Evolutionary conservation across 2,888 invertebrate genomes (phyloP).

Genomic region (Orgyia antiqua): DNA sequence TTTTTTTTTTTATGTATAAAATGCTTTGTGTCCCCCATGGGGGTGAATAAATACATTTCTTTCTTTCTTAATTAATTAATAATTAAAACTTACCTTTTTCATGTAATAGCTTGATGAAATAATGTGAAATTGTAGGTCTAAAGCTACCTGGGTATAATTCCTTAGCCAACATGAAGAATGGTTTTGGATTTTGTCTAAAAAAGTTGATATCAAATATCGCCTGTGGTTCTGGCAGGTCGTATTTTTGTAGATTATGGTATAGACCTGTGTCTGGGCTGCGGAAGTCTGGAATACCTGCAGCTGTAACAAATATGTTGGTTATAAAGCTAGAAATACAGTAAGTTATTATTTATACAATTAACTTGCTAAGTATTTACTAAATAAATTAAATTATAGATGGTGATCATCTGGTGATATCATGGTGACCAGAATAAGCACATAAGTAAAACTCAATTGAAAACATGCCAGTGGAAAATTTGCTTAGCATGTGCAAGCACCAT

Average conservation of each 20-base stretch:
- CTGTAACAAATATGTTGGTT: constrained; percentile 74
- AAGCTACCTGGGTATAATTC: constrained; percentile 92
- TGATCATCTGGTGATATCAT: too few species aligned
- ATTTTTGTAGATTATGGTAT: constrained; percentile 94
- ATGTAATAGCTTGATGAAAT: constrained; percentile 90
- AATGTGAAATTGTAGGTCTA: constrained; percentile 93
- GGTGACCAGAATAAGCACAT: too few species aligned
- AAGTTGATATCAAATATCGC: constrained; percentile 95
- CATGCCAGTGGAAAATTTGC: too few species aligned
- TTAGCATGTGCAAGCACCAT: too few species aligned
- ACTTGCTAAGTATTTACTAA: neutral
- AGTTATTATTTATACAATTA: neutral
- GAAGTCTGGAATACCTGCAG: constrained; percentile 98
- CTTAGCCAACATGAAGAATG: constrained; percentile 94
- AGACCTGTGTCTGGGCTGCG: constrained; percentile 94
- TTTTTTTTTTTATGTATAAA: too few species aligned
- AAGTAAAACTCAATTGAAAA: too few species aligned
- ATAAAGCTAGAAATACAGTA: too few species aligned
- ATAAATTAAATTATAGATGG: too few species aligned
- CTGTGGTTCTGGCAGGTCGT: constrained; percentile 93
- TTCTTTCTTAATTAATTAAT: too few species aligned
- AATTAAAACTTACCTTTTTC: constrained; percentile 90
- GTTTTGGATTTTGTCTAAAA: constrained; percentile 92
- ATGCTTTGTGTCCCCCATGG: too few species aligned
- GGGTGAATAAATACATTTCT: too few species aligned